Percentiles rank a stretch among this genome's conserved stretches.
Conservation (phyloP, 2,113 vertebrate species). For the Suncus etruscus region DNA sequence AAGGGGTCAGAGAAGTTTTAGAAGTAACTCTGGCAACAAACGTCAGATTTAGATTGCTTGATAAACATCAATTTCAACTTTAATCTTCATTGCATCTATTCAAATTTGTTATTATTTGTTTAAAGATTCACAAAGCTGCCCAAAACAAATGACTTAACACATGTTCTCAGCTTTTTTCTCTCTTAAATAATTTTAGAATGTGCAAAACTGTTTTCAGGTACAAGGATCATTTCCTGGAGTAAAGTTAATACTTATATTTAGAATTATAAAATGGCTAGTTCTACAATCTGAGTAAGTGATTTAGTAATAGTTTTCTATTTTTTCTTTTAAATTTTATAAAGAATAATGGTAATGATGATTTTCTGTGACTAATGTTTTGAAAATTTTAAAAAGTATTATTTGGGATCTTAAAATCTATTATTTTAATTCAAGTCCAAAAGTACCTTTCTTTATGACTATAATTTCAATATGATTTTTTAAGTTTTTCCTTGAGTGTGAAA, state of each 20-base stretch:
- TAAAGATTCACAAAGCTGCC: slow-evolving; percentile 33
- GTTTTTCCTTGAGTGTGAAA: slow-evolving; percentile 1
- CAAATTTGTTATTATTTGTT: slow-evolving; percentile 36
- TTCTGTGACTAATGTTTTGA: neutral
- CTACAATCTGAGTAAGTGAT: neutral
- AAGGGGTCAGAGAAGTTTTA: neutral
- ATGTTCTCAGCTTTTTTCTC: neutral
- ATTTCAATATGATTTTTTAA: neutral
- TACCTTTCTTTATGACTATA: neutral
- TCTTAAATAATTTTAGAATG: neutral
- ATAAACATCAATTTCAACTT: slow-evolving; percentile 31
- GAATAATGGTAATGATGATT: neutral
- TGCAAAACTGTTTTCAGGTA: neutral
- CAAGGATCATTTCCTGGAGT: neutral
- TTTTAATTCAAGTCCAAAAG: neutral
- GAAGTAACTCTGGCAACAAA: neutral
- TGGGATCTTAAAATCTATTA: neutral
- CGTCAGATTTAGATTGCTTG: neutral
- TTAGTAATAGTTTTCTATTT: neutral
- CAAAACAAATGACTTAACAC: neutral
- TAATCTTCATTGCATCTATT: neutral
- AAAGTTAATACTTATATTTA: neutral
- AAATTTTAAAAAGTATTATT: slow-evolving; percentile 26
- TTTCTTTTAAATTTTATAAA: no score
- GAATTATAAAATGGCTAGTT: neutral